phyloP scores from a whole-genome alignment of 2,113 vertebrate genomes.

The Ciconia stormi region DNA sequence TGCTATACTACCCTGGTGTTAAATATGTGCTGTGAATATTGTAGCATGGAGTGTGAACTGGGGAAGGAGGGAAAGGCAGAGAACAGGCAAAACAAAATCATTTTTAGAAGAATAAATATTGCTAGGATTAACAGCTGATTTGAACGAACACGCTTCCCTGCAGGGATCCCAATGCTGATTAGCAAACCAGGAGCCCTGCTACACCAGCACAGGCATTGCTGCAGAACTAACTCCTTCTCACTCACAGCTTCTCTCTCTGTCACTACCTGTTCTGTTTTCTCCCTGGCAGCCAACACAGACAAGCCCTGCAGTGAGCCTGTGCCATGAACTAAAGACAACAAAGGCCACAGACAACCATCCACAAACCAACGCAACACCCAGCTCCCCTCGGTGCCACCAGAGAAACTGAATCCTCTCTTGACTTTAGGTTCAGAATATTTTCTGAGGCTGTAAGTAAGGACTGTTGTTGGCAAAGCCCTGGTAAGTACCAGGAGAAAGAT shows the following conservation, averaged over 20 bases:
- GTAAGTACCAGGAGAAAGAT: neutral
- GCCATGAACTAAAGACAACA: neutral
- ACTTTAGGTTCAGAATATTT: neutral
- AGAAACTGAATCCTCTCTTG: neutral
- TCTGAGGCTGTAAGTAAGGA: neutral
- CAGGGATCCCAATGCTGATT: neutral
- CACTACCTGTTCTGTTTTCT: neutral
- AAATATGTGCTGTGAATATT: conserved; percentile 48
- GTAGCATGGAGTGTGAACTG: neutral
- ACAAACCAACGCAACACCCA: neutral
- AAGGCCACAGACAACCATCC: neutral
- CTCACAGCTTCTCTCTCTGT: neutral
- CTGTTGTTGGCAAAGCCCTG: neutral
- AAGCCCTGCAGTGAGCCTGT: neutral
- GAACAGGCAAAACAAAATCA: neutral
- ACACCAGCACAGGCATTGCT: neutral
- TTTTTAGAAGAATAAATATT: conserved; percentile 8
- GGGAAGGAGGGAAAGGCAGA: conserved; percentile 14
- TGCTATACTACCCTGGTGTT: neutral
- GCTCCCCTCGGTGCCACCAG: neutral
- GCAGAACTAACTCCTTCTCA: neutral
- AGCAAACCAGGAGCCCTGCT: neutral
- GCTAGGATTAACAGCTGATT: neutral
- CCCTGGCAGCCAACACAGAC: neutral
- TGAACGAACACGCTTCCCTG: neutral